Conservation (phyloP, 2,797 vertebrate species). For the Varecia variegata region DNA sequence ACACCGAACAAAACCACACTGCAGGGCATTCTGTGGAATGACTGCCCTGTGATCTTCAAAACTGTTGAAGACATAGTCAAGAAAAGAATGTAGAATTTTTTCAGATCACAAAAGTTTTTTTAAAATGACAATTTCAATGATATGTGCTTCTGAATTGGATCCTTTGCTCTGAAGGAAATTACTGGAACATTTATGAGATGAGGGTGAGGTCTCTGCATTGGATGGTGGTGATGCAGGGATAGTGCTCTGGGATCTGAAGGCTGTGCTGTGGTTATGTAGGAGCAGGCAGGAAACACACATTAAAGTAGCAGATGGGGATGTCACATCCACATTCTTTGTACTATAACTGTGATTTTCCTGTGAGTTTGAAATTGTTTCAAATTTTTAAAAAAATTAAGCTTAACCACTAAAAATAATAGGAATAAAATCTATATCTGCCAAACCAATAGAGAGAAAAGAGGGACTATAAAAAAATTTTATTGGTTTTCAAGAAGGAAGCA, state of each 20-base stretch:
- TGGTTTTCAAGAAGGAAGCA: neutral
- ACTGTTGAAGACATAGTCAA: neutral
- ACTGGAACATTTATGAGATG: neutral
- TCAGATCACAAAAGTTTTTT: too few relatives aligned
- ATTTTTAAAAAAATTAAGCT: neutral
- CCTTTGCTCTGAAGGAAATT: neutral
- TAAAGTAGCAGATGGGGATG: too few relatives aligned
- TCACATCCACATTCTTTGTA: neutral
- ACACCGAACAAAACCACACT: fast-evolving
- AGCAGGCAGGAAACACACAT: fast-evolving
- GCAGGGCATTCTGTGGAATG: fast-evolving
- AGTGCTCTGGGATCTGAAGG: fast-evolving
- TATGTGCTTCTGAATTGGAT: neutral
- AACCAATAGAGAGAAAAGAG: neutral
- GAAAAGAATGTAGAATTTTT: too few relatives aligned
- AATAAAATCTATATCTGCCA: neutral
- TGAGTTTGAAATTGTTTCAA: neutral
- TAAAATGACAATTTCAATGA: neutral
- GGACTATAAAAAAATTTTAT: neutral
- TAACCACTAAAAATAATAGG: neutral
- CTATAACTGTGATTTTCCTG: neutral
- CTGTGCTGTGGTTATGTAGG: fast-evolving
- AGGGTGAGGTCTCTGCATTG: neutral
- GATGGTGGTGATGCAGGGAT: fast-evolving
- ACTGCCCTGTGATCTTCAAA: neutral